Conservation (phyloP, 2,113 vertebrate species). For the Haemorhous mexicanus region DNA sequence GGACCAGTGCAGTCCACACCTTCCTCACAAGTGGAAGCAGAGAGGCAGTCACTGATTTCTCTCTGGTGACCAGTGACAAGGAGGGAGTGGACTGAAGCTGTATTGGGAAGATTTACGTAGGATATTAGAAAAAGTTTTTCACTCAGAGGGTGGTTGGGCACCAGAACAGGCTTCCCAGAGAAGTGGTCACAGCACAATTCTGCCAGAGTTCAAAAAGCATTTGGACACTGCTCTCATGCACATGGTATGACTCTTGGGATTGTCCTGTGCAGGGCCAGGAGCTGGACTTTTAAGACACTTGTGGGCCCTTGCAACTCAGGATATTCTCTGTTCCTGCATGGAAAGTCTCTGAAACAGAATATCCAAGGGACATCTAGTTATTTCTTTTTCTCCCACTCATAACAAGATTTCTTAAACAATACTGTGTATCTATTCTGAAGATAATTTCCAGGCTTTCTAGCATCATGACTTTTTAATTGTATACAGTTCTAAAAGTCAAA, state of each 20-base stretch:
- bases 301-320: neutral
- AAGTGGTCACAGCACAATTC: neutral
- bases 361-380: neutral
- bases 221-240: too few species aligned
- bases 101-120: neutral
- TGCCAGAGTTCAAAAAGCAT: neutral
- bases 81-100: rapidly evolving
- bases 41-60: neutral
- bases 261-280: neutral
- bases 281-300: neutral
- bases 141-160: neutral
- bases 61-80: neutral
- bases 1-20: neutral
- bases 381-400: neutral
- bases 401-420: neutral
- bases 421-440: neutral
- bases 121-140: neutral
- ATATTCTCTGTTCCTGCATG: neutral
- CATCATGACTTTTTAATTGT: neutral
- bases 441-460: neutral
- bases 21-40: neutral
- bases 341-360: neutral
- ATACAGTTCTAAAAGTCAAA: neutral
- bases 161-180: neutral
- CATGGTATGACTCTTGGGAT: neutral